These are phyloP conservation scores for Pomatostomus ruficeps DNA, from an alignment of 2,113 vertebrate species.

Conservation along the genomic window DNA sequence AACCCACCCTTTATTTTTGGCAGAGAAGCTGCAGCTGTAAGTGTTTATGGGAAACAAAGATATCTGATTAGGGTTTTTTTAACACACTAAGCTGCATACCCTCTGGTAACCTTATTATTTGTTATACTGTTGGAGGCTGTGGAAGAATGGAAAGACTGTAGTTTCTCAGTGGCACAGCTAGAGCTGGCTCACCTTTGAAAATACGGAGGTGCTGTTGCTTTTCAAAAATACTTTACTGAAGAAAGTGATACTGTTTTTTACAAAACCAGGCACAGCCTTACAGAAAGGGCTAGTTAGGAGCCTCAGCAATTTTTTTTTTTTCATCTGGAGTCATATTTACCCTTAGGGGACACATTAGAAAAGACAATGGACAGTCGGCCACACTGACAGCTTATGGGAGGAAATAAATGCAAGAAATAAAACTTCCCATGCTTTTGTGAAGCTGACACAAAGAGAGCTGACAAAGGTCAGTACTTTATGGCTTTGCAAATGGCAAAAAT, in stretches of 20 bases:
- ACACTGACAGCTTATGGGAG: slow-evolving; percentile 13
- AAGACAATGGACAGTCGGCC: slow-evolving; percentile 44
- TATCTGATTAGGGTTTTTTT: background rate
- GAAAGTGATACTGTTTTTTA: background rate
- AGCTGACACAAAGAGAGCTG: background rate
- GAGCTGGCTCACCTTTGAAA: background rate
- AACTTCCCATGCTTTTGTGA: background rate
- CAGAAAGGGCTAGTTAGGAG: background rate
- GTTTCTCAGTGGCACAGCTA: background rate
- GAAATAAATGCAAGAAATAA: slow-evolving; percentile 21
- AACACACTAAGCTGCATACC: background rate
- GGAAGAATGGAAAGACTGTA: background rate
- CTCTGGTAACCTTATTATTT: slow-evolving; percentile 30
- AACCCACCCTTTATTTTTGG: background rate
- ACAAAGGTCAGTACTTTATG: background rate
- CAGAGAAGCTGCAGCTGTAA: slow-evolving; percentile 6
- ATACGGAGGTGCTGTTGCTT: background rate
- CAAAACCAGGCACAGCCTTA: background rate
- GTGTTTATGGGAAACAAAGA: slow-evolving; percentile 26
- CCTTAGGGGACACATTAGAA: slow-evolving; percentile 23
- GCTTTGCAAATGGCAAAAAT: background rate
- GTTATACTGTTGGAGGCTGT: background rate
- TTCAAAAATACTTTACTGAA: background rate
- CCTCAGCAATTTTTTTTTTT: slow-evolving; percentile 15
- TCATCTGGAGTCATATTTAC: slow-evolving; percentile 2